Evolutionary conservation across 2,888 invertebrate species (phyloP).

Genomic region (Blastobasis lacticolella): DNA sequence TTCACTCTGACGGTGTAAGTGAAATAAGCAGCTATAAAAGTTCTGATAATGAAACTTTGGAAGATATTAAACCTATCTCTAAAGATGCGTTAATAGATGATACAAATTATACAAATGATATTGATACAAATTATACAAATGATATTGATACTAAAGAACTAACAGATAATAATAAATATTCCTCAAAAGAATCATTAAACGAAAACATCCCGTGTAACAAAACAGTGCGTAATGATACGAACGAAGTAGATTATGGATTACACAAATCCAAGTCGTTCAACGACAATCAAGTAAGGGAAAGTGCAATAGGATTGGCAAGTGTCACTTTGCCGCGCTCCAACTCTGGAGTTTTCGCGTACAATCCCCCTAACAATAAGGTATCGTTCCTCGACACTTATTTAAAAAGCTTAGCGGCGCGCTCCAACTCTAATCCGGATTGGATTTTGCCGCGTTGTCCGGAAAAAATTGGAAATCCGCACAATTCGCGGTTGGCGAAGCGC

Average conservation of each 20-base stretch:
- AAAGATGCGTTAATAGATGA: slow-evolving; percentile 20
- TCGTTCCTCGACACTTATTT: slow-evolving; percentile 68
- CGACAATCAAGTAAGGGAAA: slow-evolving; percentile 35
- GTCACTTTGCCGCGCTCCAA: slow-evolving; percentile 48
- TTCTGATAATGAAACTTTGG: slow-evolving; percentile 64
- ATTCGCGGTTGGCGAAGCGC: slow-evolving; percentile 26
- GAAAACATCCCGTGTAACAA: slow-evolving; percentile 14
- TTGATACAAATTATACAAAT: slow-evolving; percentile 19
- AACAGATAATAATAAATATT: slow-evolving; percentile 25
- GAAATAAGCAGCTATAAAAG: slow-evolving; percentile 70
- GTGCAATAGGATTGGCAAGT: slow-evolving; percentile 25
- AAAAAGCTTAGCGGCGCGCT: slow-evolving; percentile 62
- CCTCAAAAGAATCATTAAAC: slow-evolving; percentile 34
- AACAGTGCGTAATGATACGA: slow-evolving; percentile 28
- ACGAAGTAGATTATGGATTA: slow-evolving; percentile 31
- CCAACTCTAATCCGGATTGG: slow-evolving; percentile 60
- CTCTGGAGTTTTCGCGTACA: slow-evolving; percentile 47
- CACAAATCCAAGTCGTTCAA: slow-evolving; percentile 63
- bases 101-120: slow-evolving; percentile 20
- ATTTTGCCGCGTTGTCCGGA: slow-evolving; percentile 43
- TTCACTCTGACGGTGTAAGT: slow-evolving; percentile 51
- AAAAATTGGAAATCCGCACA: slow-evolving; percentile 38
- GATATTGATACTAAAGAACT: slow-evolving; percentile 14
- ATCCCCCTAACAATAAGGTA: slow-evolving; percentile 59
- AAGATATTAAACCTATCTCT: slow-evolving; percentile 33